Conservation (phyloP, 2,797 vertebrate species). For the Glyptemys insculpta region DNA sequence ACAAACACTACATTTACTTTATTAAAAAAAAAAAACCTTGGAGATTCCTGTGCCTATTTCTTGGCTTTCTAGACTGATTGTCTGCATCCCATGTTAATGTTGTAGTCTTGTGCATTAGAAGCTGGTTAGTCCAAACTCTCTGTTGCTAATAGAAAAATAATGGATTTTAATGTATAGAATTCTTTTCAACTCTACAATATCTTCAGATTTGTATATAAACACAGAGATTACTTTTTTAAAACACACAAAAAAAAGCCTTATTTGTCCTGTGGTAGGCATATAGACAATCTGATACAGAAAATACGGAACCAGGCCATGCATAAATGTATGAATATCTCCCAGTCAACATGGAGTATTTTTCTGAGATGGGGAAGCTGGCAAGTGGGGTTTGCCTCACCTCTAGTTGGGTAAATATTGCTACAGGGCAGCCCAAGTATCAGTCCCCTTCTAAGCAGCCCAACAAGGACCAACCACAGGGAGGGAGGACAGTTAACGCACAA, state of each 20-base stretch:
- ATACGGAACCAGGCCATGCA: neutral
- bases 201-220: neutral
- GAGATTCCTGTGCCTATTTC: neutral
- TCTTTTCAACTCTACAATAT: neutral
- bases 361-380: neutral
- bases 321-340: neutral
- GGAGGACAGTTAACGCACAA: neutral
- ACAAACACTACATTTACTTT: constrained; percentile 44
- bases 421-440: neutral
- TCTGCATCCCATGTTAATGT: neutral
- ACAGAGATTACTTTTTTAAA: neutral
- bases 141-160: constrained; percentile 43
- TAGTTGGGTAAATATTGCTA: neutral
- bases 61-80: neutral
- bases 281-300: neutral
- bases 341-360: neutral
- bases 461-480: neutral
- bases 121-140: neutral
- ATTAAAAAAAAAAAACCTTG: neutral
- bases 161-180: neutral
- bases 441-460: neutral
- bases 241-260: neutral
- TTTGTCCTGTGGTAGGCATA: neutral
- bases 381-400: neutral
- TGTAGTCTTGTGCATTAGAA: neutral